Conservation (phyloP, 1,140 invertebrate genomes). For the Venustaconcha ellipsiformis region DNA sequence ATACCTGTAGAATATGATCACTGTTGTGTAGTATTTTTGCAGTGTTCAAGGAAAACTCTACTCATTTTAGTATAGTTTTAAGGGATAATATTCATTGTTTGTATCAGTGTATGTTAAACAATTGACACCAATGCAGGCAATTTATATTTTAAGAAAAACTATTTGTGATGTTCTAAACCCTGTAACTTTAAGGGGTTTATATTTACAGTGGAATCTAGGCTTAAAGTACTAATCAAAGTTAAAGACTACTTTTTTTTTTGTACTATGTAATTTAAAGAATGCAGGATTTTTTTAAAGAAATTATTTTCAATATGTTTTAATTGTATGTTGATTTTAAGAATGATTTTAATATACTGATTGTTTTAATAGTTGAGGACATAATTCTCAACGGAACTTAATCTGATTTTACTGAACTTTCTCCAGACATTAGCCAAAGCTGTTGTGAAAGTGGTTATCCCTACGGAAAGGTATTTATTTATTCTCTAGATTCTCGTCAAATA, state of each 20-base stretch:
- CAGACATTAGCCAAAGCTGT: slow-evolving; percentile 89
- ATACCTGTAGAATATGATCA: too few species aligned
- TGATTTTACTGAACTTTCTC: slow-evolving; percentile 62
- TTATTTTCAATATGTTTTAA: background rate
- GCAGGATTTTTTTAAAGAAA: slow-evolving; percentile 18
- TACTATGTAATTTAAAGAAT: slow-evolving; percentile 6
- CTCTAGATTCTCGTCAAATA: too few species aligned
- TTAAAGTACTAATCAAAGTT: background rate
- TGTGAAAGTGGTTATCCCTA: slow-evolving; percentile 98
- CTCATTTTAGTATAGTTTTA: too few species aligned
- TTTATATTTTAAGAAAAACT: too few species aligned
- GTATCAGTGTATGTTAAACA: too few species aligned
- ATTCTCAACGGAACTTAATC: slow-evolving; percentile 39
- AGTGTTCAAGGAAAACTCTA: too few species aligned
- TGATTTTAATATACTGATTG: background rate
- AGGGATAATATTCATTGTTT: too few species aligned
- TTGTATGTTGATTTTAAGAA: slow-evolving; percentile 5
- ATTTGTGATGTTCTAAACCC: too few species aligned
- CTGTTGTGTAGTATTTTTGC: too few species aligned
- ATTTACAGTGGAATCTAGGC: too few species aligned
- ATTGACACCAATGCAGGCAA: too few species aligned
- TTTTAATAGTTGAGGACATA: slow-evolving; percentile 10
- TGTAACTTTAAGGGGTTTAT: too few species aligned
- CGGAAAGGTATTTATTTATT: slow-evolving; percentile 80
- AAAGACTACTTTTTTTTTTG: background rate